Evolutionary conservation across 1,140 invertebrate species (phyloP).

Genomic region (Calephelis virginiensis): DNA sequence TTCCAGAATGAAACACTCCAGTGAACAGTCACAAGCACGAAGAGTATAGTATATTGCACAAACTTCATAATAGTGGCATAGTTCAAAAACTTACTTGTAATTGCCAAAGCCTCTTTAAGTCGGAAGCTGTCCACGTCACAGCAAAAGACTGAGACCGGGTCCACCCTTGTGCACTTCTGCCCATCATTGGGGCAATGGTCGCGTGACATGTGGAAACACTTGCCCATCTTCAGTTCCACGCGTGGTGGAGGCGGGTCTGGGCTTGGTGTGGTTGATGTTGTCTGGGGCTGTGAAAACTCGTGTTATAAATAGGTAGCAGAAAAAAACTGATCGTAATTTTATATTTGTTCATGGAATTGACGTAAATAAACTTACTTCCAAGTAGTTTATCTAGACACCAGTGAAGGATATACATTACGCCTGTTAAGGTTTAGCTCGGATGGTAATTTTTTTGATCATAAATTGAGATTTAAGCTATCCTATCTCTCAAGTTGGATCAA

Average conservation of each 20-base stretch:
- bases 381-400: too few species aligned
- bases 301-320: not conserved
- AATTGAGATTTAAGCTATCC: too few species aligned
- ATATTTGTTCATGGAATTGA: not conserved
- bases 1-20: too few species aligned
- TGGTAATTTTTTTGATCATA: too few species aligned
- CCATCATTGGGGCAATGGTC: conserved; percentile 49
- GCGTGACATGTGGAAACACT: conserved; percentile 66
- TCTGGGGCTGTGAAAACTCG: conserved; percentile 29
- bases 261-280: conserved; percentile 47
- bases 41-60: too few species aligned
- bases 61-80: not conserved
- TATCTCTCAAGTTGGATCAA: too few species aligned
- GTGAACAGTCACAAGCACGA: too few species aligned
- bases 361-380: too few species aligned
- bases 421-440: too few species aligned
- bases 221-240: conserved; percentile 47
- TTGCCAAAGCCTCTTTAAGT: conserved; percentile 55
- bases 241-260: conserved; percentile 42
- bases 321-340: not conserved
- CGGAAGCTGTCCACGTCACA: conserved; percentile 64
- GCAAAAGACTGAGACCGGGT: conserved; percentile 61
- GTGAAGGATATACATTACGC: too few species aligned
- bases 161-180: conserved; percentile 45
- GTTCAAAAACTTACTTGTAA: conserved; percentile 25